Evolutionary conservation across 2,797 vertebrate genomes (phyloP).

Genomic region (Chloroceryle inda): DNA sequence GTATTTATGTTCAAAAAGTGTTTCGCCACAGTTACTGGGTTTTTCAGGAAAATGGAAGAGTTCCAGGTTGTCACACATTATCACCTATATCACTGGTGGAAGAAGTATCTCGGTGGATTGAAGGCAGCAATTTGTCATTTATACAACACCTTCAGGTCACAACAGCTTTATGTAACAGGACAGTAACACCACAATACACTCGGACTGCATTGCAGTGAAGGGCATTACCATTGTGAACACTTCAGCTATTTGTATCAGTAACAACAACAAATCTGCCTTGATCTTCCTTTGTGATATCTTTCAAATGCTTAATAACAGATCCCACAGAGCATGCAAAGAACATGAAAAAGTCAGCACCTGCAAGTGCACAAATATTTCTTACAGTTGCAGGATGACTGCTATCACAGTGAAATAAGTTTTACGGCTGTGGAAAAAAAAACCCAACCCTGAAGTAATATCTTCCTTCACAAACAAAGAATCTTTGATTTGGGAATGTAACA

Average conservation of each 20-base stretch:
- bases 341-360: not conserved
- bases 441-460: not conserved
- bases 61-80: slow-evolving; percentile 2
- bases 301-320: not conserved
- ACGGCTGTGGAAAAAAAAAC: not conserved
- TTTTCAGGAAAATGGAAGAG: slow-evolving; percentile 27
- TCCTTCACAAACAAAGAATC: not conserved
- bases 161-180: not conserved
- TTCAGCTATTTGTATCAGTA: not conserved
- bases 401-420: not conserved
- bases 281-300: not conserved
- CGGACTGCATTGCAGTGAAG: not conserved
- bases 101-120: not conserved
- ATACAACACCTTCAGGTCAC: not conserved
- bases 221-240: not conserved
- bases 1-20: slow-evolving; percentile 31
- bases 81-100: slow-evolving; percentile 12
- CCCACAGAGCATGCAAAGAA: not conserved
- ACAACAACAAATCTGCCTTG: not conserved
- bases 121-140: slow-evolving; percentile 40
- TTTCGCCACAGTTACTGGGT: slow-evolving; percentile 18
- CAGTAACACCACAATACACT: not conserved
- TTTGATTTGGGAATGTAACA: not conserved
- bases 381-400: not conserved
- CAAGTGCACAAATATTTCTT: not conserved